These are phyloP conservation scores for Alexandromys fortis DNA, from an alignment of 2,113 vertebrate species.

Conservation along the genomic window DNA sequence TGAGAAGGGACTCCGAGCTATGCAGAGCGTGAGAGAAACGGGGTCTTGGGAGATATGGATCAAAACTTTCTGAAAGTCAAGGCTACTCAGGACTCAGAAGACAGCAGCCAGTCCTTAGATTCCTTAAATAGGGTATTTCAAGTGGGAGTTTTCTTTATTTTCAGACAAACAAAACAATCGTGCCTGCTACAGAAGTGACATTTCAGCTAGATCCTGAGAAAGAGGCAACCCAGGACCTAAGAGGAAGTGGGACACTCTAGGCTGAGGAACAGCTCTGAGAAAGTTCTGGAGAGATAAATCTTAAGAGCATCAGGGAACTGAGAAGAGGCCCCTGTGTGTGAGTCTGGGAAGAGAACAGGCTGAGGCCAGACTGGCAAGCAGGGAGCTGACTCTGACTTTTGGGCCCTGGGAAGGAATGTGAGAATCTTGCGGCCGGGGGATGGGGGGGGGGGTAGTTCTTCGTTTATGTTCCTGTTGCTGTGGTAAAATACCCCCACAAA, in stretches of 20 bases:
- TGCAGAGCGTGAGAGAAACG: neutral
- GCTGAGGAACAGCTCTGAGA: slow-evolving; percentile 13
- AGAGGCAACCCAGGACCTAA: neutral
- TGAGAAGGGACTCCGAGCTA: neutral
- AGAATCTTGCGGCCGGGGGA: neutral
- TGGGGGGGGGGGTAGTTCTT: neutral
- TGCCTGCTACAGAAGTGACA: neutral
- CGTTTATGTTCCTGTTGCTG: neutral
- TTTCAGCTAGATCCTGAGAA: slow-evolving; percentile 38
- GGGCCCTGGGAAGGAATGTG: slow-evolving; percentile 27
- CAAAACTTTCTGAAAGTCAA: slow-evolving; percentile 22
- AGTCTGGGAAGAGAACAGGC: neutral
- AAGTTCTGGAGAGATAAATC: slow-evolving; percentile 21
- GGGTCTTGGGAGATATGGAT: neutral
- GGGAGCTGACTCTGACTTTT: neutral
- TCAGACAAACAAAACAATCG: slow-evolving; percentile 27
- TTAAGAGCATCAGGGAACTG: neutral
- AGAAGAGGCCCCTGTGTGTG: neutral
- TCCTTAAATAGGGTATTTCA: slow-evolving; percentile 34
- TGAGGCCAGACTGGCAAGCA: neutral
- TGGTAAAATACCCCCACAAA: neutral
- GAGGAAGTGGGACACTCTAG: slow-evolving; percentile 9
- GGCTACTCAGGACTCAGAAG: neutral
- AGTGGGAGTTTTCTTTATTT: slow-evolving; percentile 25
- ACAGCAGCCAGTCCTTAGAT: neutral